These are phyloP conservation scores for Xiphophorus birchmanni DNA, from an alignment of 2,797 vertebrate species.

Conservation along the genomic window DNA sequence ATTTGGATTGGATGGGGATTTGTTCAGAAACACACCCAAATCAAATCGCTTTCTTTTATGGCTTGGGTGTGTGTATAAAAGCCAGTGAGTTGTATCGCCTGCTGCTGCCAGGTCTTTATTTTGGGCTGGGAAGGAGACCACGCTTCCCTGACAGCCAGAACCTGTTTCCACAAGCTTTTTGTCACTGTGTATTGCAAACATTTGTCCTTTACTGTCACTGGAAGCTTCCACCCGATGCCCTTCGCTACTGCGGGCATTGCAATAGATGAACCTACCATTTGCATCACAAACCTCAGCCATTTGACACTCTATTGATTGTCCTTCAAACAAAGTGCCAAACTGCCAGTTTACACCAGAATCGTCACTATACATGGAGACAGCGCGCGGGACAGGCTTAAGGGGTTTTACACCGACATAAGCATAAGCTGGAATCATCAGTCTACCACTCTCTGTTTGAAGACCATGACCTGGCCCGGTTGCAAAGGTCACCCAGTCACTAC, in stretches of 20 bases:
- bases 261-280: conserved; percentile 1
- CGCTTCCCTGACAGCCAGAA: conserved; percentile 24
- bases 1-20: conserved; percentile 15
- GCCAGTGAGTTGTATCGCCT: conserved; percentile 37
- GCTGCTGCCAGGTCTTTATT: neutral
- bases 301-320: neutral
- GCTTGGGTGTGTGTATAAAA: conserved; percentile 74
- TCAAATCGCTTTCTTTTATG: neutral
- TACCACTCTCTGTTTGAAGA: conserved; percentile 71
- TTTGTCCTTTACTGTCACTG: neutral
- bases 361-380: neutral
- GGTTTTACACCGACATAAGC: conserved; percentile 2
- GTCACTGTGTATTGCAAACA: neutral
- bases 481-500: conserved; percentile 77
- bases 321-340: neutral
- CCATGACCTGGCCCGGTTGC: conserved; percentile 86
- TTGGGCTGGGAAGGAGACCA: conserved; percentile 32
- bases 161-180: conserved; percentile 15
- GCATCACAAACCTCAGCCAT: conserved; percentile 1
- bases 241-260: conserved; percentile 6
- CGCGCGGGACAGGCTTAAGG: neutral
- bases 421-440: conserved; percentile 79
- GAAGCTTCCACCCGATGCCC: neutral
- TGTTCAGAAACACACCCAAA: conserved; percentile 35
- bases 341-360: neutral